A percentile compares a stretch with the other conserved stretches of the same genome.
phyloP scores from a whole-genome alignment of 2,797 vertebrate species.

The Dermochelys coriacea region DNA sequence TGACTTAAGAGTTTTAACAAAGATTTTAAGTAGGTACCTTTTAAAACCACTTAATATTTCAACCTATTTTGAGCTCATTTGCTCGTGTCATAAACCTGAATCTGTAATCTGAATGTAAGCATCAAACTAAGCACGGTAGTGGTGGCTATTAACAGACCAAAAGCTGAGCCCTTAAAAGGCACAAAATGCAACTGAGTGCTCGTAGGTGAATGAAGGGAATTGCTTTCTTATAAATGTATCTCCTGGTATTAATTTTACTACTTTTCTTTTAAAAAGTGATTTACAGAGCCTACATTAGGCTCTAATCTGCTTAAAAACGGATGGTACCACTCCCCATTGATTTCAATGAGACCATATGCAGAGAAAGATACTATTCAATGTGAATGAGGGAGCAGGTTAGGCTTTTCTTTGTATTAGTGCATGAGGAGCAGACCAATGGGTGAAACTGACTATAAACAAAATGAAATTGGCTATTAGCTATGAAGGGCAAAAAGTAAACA shows the following conservation, averaged over 20 bases:
- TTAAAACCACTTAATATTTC: background rate
- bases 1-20: slow-evolving; percentile 9
- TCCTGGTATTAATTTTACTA: background rate
- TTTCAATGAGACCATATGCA: too few relatives aligned
- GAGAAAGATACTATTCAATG: background rate
- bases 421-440: background rate
- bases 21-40: background rate
- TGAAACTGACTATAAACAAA: background rate
- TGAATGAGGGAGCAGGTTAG: background rate
- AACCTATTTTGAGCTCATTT: background rate
- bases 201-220: background rate
- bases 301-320: background rate
- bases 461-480: background rate
- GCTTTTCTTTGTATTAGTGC: background rate
- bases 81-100: background rate
- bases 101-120: background rate
- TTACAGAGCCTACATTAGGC: background rate
- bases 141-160: background rate
- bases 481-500: background rate
- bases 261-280: background rate
- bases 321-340: too few relatives aligned
- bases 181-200: background rate
- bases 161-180: background rate
- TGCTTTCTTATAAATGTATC: background rate
- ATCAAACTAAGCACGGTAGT: background rate